Base-by-base conservation (phyloP, 2,113 vertebrate species). In the Myanophis thanlyinensis region DNA sequence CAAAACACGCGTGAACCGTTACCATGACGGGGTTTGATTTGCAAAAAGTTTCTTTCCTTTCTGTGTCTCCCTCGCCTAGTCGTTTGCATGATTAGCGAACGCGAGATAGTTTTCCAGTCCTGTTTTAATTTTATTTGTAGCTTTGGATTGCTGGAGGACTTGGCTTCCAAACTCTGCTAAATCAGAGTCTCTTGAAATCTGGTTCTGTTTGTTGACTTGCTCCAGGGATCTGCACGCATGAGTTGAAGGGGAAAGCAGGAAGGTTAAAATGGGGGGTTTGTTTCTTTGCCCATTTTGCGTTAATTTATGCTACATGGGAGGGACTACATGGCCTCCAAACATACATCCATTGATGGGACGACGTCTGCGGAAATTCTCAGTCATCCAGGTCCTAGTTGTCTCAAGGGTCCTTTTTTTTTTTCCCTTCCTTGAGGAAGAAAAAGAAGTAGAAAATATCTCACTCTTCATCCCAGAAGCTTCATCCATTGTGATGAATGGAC, bases 231-330 rank as follows among this genome's bases (percentile, higher is more conserved):
- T 92, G 94, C 95, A 95, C 89, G 86, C 92, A 95, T 93, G 93
- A 92, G 95, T 94, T 93, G 93, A 93, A 92, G 96, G 94, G 96
- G 93, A 97, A 97, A 95, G 94, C 97, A 86, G 94, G 96, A 96
- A 98, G 97, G 97, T 97, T 96, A 97, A 97, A 94, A 95, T 95
- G 94, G 95, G 95, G 54, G 95, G 93, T 91, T 95, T 96, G 96
- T 95, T 93, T 95, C 96, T 97, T 96, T 95, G 93, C 96, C 95
- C 96, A 94, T 97, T 92, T 92, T 96, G 96, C 94, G 93, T 94
- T 95, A 95, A 94, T 97, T 97, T 96, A 93, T 97, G 92, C 95
- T 49, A 73, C 96, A 90, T 95, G 94, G 93, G 56, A n/a, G n/a
- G 62, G 96, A 93, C 96, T 93, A 90, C 86, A 87, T 80, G 9